Evolutionary conservation across 1,140 invertebrate genomes (phyloP).

Genomic region (Calliopsis andreniformis): DNA sequence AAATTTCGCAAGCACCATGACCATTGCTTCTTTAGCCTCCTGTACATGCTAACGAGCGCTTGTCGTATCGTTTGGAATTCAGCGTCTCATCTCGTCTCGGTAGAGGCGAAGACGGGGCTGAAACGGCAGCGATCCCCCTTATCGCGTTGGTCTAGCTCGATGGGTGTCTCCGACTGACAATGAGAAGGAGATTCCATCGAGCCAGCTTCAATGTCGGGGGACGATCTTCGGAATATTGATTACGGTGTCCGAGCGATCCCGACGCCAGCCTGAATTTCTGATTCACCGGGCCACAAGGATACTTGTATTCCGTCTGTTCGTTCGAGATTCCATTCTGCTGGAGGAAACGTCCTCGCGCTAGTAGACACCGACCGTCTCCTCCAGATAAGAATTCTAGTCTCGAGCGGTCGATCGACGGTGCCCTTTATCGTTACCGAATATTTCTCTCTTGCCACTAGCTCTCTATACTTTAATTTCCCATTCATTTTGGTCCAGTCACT

Average conservation of each 20-base stretch:
- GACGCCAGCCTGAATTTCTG: conserved; percentile 54
- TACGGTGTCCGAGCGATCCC: conserved; percentile 57
- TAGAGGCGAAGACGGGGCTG: conserved; percentile 20
- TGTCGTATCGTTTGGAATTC: conserved; percentile 32
- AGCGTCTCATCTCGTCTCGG: conserved; percentile 2
- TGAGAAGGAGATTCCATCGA: conserved; percentile 61
- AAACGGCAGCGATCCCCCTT: conserved; percentile 56
- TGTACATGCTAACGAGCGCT: conserved; percentile 10
- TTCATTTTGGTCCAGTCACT: not conserved
- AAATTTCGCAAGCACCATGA: no score
- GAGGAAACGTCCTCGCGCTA: not conserved
- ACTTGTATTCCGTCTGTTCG: conserved; percentile 41
- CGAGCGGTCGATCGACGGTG: conserved; percentile 3
- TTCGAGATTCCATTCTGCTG: conserved; percentile 16
- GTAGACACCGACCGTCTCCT: not conserved
- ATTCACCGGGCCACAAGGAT: conserved; percentile 40
- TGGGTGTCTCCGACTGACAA: conserved; percentile 50
- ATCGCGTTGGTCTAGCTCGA: conserved; percentile 49
- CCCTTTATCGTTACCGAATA: not conserved
- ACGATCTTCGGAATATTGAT: conserved; percentile 63
- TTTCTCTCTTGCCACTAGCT: not conserved
- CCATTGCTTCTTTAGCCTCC: no score
- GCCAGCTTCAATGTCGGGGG: conserved; percentile 36
- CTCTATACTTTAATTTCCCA: not conserved
- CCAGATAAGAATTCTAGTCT: conserved; percentile 12